phyloP scores from a whole-genome alignment of 1,140 invertebrate genomes.

The Meloidogyne floridensis region DNA sequence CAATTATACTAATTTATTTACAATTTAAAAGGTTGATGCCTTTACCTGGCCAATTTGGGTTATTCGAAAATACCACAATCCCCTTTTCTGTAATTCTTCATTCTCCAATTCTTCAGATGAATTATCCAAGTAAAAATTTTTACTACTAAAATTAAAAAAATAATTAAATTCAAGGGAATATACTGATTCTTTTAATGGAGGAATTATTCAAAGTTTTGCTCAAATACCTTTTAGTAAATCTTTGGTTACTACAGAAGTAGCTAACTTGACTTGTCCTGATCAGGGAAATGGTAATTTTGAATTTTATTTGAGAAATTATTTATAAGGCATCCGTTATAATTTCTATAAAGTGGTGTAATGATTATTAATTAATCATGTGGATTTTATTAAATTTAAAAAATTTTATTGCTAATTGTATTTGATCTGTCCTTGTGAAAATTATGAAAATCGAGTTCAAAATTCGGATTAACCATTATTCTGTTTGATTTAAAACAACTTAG shows the following conservation, averaged over 20 bases:
- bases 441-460: too few relatives aligned
- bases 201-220: slow-evolving; percentile 58
- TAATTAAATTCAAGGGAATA: slow-evolving; percentile 37
- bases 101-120: slow-evolving; percentile 60
- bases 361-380: too few relatives aligned
- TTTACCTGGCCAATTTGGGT: slow-evolving; percentile 62
- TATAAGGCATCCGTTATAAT: too few relatives aligned
- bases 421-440: too few relatives aligned
- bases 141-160: neutral
- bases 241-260: slow-evolving; percentile 61
- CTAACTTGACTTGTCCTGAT: slow-evolving; percentile 59
- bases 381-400: too few relatives aligned
- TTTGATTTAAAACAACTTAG: too few relatives aligned
- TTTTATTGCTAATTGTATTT: too few relatives aligned
- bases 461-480: too few relatives aligned
- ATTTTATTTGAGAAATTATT: neutral
- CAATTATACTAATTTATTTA: too few relatives aligned
- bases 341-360: too few relatives aligned
- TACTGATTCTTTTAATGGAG: slow-evolving; percentile 55
- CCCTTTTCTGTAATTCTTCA: slow-evolving; percentile 55
- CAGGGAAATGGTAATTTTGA: slow-evolving; percentile 60
- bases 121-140: slow-evolving; percentile 50
- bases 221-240: slow-evolving; percentile 58
- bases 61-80: slow-evolving; percentile 55
- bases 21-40: slow-evolving; percentile 37